Conservation (phyloP, 2,888 invertebrate species). For the Coenonympha glycerion region DNA sequence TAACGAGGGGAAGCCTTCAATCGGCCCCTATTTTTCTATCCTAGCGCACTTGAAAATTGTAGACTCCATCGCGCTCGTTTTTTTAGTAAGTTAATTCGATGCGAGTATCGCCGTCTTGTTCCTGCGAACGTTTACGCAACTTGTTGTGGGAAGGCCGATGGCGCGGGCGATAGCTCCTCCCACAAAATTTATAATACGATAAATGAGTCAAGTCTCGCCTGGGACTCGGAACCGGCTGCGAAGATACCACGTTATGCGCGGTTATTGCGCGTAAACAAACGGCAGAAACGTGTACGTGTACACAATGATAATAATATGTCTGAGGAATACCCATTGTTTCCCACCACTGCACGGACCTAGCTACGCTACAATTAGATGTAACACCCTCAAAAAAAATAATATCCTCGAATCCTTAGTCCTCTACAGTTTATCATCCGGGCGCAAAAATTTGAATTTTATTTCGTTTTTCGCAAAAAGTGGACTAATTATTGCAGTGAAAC, state of each 20-base stretch:
- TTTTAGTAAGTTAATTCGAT: conserved; percentile 46
- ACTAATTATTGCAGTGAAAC: conserved; percentile 58
- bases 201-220: conserved; percentile 61
- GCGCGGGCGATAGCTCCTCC: conserved; percentile 61
- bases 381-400: conserved; percentile 57
- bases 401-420: too few relatives aligned
- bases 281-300: conserved; percentile 39
- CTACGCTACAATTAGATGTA: conserved; percentile 63
- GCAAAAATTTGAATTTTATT: too few relatives aligned
- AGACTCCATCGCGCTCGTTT: conserved; percentile 52
- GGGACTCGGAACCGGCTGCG: conserved; percentile 54
- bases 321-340: conserved; percentile 60
- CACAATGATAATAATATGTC: conserved; percentile 29
- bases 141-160: conserved; percentile 63
- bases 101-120: conserved; percentile 63
- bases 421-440: conserved; percentile 49
- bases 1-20: conserved; percentile 71
- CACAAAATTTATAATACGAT: conserved; percentile 72
- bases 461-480: too few relatives aligned
- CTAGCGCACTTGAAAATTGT: conserved; percentile 67
- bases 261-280: conserved; percentile 69
- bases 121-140: conserved; percentile 40
- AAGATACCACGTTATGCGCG: conserved; percentile 65
- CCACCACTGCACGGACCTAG: conserved; percentile 53
- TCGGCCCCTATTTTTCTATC: conserved; percentile 70